These are phyloP conservation scores for Pogona vitticeps DNA, from an alignment of 2,113 vertebrate species.

Conservation along the genomic window DNA sequence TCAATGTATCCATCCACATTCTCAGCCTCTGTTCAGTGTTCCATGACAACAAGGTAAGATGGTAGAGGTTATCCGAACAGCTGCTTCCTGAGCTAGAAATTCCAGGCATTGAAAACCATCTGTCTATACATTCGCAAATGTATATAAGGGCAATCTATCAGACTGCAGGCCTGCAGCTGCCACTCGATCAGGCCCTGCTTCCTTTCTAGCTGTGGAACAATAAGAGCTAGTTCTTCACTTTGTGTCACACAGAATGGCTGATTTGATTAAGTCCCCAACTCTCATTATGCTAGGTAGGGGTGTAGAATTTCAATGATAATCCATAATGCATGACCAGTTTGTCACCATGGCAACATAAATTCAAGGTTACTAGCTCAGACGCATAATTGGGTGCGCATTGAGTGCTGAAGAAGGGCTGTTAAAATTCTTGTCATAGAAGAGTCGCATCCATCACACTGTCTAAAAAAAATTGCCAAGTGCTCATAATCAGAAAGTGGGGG, in stretches of 20 bases:
- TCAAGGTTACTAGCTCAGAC: slow-evolving; percentile 99
- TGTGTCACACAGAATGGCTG: slow-evolving; percentile 99
- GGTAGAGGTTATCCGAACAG: slow-evolving; percentile 95
- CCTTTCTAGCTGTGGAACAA: slow-evolving; percentile 88
- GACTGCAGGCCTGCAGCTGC: slow-evolving; percentile 90
- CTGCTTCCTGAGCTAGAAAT: slow-evolving; percentile 95
- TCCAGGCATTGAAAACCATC: slow-evolving; percentile 97
- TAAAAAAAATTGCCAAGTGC: slow-evolving; percentile 90
- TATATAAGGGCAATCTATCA: slow-evolving; percentile 98
- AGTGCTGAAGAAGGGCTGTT: slow-evolving; percentile 98
- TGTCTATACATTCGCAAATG: slow-evolving; percentile 95
- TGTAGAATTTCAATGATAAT: slow-evolving; percentile 99
- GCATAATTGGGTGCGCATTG: slow-evolving; percentile 99
- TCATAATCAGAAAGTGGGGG: slow-evolving; percentile 85
- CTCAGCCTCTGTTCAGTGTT: slow-evolving; percentile 87
- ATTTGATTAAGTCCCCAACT: slow-evolving; percentile 99
- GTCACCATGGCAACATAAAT: slow-evolving; percentile 99
- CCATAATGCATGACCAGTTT: slow-evolving; percentile 99
- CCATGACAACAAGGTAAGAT: slow-evolving; percentile 99
- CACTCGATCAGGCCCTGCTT: slow-evolving; percentile 83
- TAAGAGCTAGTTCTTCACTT: slow-evolving; percentile 94
- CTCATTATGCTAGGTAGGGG: slow-evolving; percentile 99
- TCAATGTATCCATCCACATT: slow-evolving; percentile 80
- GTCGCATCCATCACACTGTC: slow-evolving; percentile 97
- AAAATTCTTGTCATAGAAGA: slow-evolving; percentile 99